These are phyloP conservation scores for Albula glossodonta DNA, from an alignment of 2,113 vertebrate genomes.

Conservation along the genomic window DNA sequence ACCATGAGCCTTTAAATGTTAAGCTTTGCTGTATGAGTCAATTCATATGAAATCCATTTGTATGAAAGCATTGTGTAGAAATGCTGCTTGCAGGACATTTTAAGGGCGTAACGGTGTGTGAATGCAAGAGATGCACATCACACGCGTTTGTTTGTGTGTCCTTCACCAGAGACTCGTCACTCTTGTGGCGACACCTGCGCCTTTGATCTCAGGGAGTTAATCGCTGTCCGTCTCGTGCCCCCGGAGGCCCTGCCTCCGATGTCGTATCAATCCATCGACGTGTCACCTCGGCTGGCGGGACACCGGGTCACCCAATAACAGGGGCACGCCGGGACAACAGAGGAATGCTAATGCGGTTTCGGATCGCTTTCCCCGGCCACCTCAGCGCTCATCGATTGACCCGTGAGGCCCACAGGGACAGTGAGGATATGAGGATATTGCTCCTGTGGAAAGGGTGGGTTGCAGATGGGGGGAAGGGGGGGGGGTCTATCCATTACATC, in stretches of 20 bases:
- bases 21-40: neutral
- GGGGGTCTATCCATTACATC: constrained; percentile 44
- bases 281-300: neutral
- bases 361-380: neutral
- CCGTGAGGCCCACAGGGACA: constrained; percentile 56
- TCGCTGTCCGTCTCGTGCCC: neutral
- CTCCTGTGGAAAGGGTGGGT: constrained; percentile 45
- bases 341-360: constrained; percentile 19
- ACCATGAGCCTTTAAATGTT: neutral
- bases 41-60: no score
- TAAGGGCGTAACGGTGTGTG: no score
- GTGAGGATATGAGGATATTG: constrained; percentile 54
- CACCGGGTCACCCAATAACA: neutral
- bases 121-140: no score
- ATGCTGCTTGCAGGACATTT: no score
- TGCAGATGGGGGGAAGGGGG: constrained; percentile 47
- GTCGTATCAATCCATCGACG: constrained; percentile 27
- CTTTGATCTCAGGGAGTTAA: neutral
- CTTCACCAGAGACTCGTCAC: constrained; percentile 33
- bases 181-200: neutral
- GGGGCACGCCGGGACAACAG: neutral
- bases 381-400: constrained; percentile 68
- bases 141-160: constrained; percentile 55
- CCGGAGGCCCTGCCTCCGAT: constrained; percentile 1
- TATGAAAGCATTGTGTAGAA: neutral